Evolutionary conservation across 2,113 vertebrate species (phyloP), one percentile per base, ranked within the genome.

Genomic region (Cyanoramphus novaezelandiae): DNA sequence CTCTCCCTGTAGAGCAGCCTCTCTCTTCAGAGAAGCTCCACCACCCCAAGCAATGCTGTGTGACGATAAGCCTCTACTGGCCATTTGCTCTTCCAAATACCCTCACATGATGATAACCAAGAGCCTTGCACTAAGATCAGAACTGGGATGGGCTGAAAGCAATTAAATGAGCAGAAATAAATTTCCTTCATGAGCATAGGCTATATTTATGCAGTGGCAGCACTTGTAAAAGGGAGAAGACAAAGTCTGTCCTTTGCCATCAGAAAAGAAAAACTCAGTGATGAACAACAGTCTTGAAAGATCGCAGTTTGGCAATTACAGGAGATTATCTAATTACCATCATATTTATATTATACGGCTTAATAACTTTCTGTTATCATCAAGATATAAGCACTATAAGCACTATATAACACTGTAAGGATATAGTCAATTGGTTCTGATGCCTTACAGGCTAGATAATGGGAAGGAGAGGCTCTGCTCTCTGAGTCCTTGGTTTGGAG

Each of bases 281-380:
- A 88, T 70, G 70, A 93, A 67, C 71, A 67, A 86, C 19, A 75
- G 55, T 19, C 80, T 93, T 92, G 35, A 75, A 92, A 90, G 83
- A 81, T 46, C 43, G 55, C 44, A 46, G 59, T 57, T 86, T 63
- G 86, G 76, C 86, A 72, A 60, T 65, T 88, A 70, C 7, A 50
- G 41, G 25, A 93, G 55, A 84, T 91, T 81, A 93, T 81, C 72
- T 93, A 86, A 96, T 91, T 91, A 75, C 46, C 60, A 88, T 82
- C 33, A 50, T 49, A 93, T 82, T 91, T 93, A 94, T 77, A 86
- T 71, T 78, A 91, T 63, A 88, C 19, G 44, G 39, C n/a, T 93
- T 91, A 78, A 86, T 92, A 91, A 86, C 78, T 81, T 86, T 72
- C 79, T 88, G 71, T 86, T 92, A 96, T 91, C 76, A 93, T 80